Conservation (phyloP, 64 coral and sea anemone genomes). For the Orbicella faveolata region DNA sequence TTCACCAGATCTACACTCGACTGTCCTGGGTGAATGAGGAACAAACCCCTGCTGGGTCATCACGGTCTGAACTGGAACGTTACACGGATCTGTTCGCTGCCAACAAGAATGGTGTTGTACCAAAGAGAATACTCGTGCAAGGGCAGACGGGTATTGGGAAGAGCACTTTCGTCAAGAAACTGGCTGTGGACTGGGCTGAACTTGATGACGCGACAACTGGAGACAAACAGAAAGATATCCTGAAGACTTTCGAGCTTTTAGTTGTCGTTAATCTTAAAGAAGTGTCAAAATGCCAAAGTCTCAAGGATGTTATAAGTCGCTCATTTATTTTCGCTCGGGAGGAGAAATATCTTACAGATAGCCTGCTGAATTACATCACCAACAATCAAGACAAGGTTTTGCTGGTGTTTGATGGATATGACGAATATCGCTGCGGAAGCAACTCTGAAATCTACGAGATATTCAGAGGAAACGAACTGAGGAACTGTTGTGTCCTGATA, state of each 20-base stretch:
- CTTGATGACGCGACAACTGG: no score
- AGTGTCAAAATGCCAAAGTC: not conserved
- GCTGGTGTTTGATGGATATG: not conserved
- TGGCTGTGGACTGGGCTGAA: no score
- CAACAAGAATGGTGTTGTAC: no score
- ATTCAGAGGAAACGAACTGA: not conserved
- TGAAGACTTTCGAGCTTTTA: not conserved
- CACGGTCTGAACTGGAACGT: no score
- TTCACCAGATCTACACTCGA: no score
- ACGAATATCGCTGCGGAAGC: not conserved
- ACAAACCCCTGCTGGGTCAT: no score
- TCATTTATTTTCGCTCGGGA: not conserved
- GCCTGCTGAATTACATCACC: not conserved
- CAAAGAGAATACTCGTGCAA: no score
- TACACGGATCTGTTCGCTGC: no score
- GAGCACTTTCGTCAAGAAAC: no score
- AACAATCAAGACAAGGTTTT: not conserved
- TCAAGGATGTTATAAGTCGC: not conserved
- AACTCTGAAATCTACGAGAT: not conserved
- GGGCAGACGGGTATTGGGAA: no score
- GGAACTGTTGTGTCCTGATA: conserved; percentile 8
- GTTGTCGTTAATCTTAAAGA: not conserved
- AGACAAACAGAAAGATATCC: not conserved
- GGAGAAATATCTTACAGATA: not conserved
- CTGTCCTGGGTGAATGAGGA: no score